Evolutionary conservation across 2,888 invertebrate species (phyloP).

Genomic region (Drosophila setosimentum): DNA sequence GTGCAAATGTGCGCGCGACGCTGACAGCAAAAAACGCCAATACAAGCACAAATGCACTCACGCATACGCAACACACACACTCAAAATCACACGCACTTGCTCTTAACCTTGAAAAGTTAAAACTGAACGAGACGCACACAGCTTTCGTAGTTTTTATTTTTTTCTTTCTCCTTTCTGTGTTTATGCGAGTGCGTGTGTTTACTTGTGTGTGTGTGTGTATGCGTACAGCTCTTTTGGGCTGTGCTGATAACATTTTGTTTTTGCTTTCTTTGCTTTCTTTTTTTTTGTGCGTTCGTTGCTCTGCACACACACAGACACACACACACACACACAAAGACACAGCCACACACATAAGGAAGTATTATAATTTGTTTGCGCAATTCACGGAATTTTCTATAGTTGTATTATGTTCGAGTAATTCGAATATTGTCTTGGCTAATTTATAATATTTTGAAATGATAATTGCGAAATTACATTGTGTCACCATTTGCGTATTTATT

Average conservation of each 20-base stretch:
- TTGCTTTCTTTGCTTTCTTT: slow-evolving; percentile 64
- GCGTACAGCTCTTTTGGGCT: slow-evolving; percentile 51
- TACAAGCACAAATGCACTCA: slow-evolving; percentile 22
- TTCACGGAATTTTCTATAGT: slow-evolving; percentile 47
- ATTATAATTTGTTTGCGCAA: slow-evolving; percentile 41
- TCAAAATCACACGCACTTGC: slow-evolving; percentile 72
- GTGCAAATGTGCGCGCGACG: slow-evolving; percentile 47
- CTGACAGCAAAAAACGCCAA: slow-evolving; percentile 42
- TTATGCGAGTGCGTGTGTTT: slow-evolving; percentile 28
- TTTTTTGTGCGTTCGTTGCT: slow-evolving; percentile 61
- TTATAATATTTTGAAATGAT: slow-evolving; percentile 7
- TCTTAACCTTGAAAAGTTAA: slow-evolving; percentile 75
- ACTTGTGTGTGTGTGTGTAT: slow-evolving; percentile 8
- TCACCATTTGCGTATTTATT: slow-evolving; percentile 35
- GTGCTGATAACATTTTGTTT: slow-evolving; percentile 71
- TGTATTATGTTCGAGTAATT: slow-evolving; percentile 40
- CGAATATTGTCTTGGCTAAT: slow-evolving; percentile 28
- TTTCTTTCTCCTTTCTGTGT: slow-evolving; percentile 46
- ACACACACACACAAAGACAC: slow-evolving; percentile 9
- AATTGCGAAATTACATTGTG: slow-evolving; percentile 38
- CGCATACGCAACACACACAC: slow-evolving; percentile 24
- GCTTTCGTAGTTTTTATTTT: slow-evolving; percentile 41
- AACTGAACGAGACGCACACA: slow-evolving; percentile 45
- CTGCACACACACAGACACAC: slow-evolving; percentile 30
- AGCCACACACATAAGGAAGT: slow-evolving; percentile 5